phyloP scores from a whole-genome alignment of 2,888 invertebrate species.

The Microctonus hyperodae region DNA sequence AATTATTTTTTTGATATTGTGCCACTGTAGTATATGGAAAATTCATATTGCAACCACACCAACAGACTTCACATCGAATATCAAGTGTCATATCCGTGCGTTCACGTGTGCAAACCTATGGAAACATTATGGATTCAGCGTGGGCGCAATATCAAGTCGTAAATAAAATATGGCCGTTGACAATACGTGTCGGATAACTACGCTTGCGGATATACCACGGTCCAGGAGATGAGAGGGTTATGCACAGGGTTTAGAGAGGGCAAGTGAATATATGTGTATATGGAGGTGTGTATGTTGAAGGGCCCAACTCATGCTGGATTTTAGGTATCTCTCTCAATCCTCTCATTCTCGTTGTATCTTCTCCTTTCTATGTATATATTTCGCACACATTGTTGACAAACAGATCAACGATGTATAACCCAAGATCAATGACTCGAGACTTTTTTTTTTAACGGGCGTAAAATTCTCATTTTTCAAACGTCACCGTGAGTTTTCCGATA shows the following conservation, averaged over 20 bases:
- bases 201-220: slow-evolving; percentile 31
- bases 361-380: slow-evolving; percentile 16
- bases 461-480: slow-evolving; percentile 32
- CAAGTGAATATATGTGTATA: not conserved
- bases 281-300: slow-evolving; percentile 3
- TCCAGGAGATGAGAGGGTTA: slow-evolving; percentile 13
- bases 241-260: not conserved
- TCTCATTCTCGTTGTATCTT: not conserved
- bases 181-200: slow-evolving; percentile 47
- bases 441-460: slow-evolving; percentile 34
- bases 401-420: slow-evolving; percentile 27
- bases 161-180: slow-evolving; percentile 47
- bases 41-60: slow-evolving; percentile 14
- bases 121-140: slow-evolving; percentile 41
- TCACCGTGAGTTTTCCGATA: slow-evolving; percentile 30
- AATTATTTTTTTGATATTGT: not conserved
- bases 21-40: not conserved
- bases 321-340: no score
- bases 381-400: slow-evolving; percentile 29
- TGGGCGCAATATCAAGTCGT: slow-evolving; percentile 42
- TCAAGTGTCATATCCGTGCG: slow-evolving; percentile 25
- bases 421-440: slow-evolving; percentile 45
- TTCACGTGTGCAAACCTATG: not conserved
- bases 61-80: slow-evolving; percentile 28
- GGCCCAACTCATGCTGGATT: not conserved